Conservation (phyloP, 2,888 invertebrate genomes). For the Chironomus tentans region DNA sequence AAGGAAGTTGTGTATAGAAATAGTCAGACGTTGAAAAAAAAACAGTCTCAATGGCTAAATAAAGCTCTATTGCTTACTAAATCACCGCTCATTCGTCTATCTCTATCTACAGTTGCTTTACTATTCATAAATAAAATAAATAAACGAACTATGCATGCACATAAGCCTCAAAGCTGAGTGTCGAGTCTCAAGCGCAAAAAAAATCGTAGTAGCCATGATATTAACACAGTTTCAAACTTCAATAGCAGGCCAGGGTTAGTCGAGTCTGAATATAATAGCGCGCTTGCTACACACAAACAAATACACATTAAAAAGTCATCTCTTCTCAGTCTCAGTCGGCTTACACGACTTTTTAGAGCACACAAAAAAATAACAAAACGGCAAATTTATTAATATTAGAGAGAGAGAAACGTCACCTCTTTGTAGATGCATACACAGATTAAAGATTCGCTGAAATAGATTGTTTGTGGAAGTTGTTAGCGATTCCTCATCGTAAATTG, state of each 20-base stretch:
- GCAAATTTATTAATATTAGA: too few species aligned
- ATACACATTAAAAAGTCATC: background rate
- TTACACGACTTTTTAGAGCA: background rate
- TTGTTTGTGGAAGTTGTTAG: too few species aligned
- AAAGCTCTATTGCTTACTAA: slow-evolving; percentile 16
- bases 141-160: slow-evolving; percentile 8
- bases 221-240: slow-evolving; percentile 27
- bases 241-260: slow-evolving; percentile 27
- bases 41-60: slow-evolving; percentile 16
- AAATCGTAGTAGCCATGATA: slow-evolving; percentile 22
- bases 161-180: background rate
- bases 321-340: background rate
- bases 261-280: slow-evolving; percentile 13
- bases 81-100: background rate
- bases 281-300: slow-evolving; percentile 1
- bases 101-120: background rate
- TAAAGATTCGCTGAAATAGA: too few species aligned
- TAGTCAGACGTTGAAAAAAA: slow-evolving; percentile 2
- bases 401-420: background rate
- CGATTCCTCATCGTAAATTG: too few species aligned
- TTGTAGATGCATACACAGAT: background rate
- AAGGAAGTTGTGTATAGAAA: slow-evolving; percentile 17
- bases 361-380: too few species aligned
- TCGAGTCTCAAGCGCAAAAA: slow-evolving; percentile 12
- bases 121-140: too few species aligned